Evolutionary conservation across 2,888 invertebrate genomes (phyloP).

Genomic region (Zele albiditarsus): DNA sequence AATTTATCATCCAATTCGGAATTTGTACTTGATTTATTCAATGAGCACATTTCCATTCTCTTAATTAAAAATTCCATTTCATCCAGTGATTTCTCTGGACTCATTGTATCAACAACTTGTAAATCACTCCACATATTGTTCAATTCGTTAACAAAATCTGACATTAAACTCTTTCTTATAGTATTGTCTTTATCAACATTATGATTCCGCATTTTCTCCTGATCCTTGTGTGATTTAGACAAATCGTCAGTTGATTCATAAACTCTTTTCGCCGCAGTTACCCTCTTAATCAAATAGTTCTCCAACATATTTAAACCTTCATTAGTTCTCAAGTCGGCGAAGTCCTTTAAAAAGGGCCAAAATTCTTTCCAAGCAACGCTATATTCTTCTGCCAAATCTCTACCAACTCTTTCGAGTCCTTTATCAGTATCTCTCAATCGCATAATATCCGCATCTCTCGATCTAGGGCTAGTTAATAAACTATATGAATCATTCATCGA

Average conservation of each 20-base stretch:
- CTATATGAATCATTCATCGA: constrained; percentile 50
- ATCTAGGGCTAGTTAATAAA: constrained; percentile 36
- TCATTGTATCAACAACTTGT: constrained; percentile 10
- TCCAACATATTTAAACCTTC: constrained; percentile 86
- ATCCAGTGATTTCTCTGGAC: constrained; percentile 18
- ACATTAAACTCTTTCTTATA: constrained; percentile 20
- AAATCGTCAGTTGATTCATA: not conserved
- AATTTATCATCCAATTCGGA: constrained; percentile 71
- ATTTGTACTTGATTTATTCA: not conserved
- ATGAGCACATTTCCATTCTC: constrained; percentile 29
- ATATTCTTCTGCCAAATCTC: constrained; percentile 81
- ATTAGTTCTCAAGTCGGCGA: constrained; percentile 83
- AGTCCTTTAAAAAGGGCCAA: constrained; percentile 91
- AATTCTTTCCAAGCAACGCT: constrained; percentile 91
- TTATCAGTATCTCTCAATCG: constrained; percentile 84
- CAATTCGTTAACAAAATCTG: not conserved
- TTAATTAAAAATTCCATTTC: constrained; percentile 29
- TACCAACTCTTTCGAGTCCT: constrained; percentile 90
- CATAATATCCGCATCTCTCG: constrained; percentile 58
- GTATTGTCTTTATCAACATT: not conserved
- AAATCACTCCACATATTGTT: not conserved
- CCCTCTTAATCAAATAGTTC: constrained; percentile 78
- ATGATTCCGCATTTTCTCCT: not conserved
- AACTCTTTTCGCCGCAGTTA: constrained; percentile 59
- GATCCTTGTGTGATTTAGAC: not conserved